Base-by-base conservation (phyloP, 2,888 invertebrate genomes). In the Thumatha senex region DNA sequence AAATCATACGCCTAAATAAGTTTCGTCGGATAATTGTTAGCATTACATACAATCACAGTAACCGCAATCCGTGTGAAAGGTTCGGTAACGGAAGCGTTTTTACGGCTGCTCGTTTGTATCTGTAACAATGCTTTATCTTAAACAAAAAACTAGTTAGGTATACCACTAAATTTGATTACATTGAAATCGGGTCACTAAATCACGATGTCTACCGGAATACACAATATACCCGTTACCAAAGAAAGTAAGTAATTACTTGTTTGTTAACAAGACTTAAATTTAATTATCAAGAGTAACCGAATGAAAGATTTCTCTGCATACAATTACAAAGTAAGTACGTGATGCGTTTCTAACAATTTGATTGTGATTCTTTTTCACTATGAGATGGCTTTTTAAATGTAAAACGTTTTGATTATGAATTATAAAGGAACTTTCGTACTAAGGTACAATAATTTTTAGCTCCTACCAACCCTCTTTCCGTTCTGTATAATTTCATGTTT, bases 401-500 rank as follows among this genome's bases (percentile, higher is more conserved):
- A 24, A 24, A 24, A 59, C 58, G 46, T 54, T 65, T 62, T 68
- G 58, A 59, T 67, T 59, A 71, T 86, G 74, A 80, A 83, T 82
- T 79, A 82, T 85, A 67, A 66, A 84, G 67, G 36, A 54, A 46
- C 39, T 57, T 31, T 31, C 31, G 11, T 31, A 31, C 31, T 55
- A n/a, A 52, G 35, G 51, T 49, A 58, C 63, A 51, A 60, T 62
- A 58, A n/a, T 55, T 61, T 52, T 55, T 54, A 48, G 42, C 50
- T 58, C 57, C 62, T 48, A 58, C 69, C 74, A 78, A 74, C 84
- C 84, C 86, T 80, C 75, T 70, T 79, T 81, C 78, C 82, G 76
- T 79, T 76, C 70, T 64, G 72, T 83, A 84, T 84, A 85, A 88
- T 85, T 83, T 78, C 80, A 78, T 76, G 77, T 84, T 80, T 83